phyloP scores from a whole-genome alignment of 2,113 vertebrate species.

The Callaeas wilsoni region DNA sequence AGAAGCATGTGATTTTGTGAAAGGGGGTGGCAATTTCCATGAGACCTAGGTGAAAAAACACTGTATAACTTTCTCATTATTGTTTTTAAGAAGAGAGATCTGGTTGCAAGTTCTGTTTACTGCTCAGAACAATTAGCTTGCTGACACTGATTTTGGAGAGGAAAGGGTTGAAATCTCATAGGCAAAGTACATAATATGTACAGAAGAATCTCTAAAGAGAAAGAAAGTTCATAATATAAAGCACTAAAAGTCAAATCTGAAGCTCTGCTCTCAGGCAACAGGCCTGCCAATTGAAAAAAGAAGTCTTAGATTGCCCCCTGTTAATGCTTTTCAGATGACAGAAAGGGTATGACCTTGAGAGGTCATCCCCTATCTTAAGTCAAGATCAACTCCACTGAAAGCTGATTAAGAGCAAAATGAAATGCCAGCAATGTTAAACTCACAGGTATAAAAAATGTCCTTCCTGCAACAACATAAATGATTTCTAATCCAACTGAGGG shows the following conservation, averaged over 20 bases:
- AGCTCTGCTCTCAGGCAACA: background rate
- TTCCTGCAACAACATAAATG: background rate
- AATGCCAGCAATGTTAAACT: constrained; percentile 33
- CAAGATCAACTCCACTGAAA: constrained; percentile 44
- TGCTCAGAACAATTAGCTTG: background rate
- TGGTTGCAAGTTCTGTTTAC: background rate
- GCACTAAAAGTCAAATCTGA: background rate
- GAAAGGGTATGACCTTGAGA: constrained; percentile 42
- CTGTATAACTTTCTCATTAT: background rate
- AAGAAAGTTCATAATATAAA: background rate
- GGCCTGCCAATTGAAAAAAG: background rate
- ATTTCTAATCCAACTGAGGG: background rate
- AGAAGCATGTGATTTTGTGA: background rate
- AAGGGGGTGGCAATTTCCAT: background rate
- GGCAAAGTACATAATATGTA: background rate
- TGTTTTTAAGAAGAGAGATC: background rate
- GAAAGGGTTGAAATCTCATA: background rate
- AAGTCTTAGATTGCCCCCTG: background rate
- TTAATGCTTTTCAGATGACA: constrained; percentile 59
- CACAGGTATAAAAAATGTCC: constrained; percentile 13
- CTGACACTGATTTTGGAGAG: background rate
- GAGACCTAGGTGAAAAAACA: background rate
- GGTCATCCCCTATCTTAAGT: constrained; percentile 55
- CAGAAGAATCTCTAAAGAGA: background rate
- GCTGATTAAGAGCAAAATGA: constrained; percentile 47